Base-by-base conservation (phyloP, 1,140 invertebrate genomes). In the Coenobita brevimanus region DNA sequence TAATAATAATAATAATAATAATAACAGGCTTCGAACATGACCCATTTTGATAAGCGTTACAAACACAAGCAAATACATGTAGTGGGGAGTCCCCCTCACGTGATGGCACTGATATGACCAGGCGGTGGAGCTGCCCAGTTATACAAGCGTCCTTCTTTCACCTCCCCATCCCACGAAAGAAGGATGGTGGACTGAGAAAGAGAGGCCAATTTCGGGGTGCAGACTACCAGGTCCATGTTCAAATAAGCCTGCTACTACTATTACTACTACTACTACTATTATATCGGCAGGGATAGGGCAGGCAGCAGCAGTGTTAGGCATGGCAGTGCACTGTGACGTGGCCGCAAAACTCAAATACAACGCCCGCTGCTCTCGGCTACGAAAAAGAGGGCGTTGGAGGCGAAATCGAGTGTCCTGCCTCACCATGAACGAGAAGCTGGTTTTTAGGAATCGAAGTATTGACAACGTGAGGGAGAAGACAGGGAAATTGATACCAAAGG, bases 381-480 rank as follows among this genome's bases (percentile, higher is more conserved):
- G 33, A 10, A 54, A 41, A n/a, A 17, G 27, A 21, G 60, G n/a
- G n/a, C n/a, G 33, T 38, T 64, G 36, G 21, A 64, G 30, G 15
- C 62, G 6, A 15, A 62, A 80, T 1, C 57, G 4, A 13, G n/a
- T 3, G 41, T 80, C 76, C 1, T 78, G 24, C 46, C 75, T 78
- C 24, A 54, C 33, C 15, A 43, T 30, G 33, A 76, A 21, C 1
- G 36, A 81, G 57, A 60, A 81, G 15, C 57, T 21, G 41, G 36
- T 81, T 36, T 81, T 64, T 62, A 50, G 41, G 21, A 81, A 60
- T 27, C 78, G 62, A 33, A 81, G 78, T 27, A 41, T 81, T 10
- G 46, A 81, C n/a, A 64, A 81, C 54, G 3, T 81, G 57, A 36
- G 78, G 36, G 33, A 36, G 17, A 64, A 81, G 54, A 81, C 78